Evolutionary conservation across 2,113 vertebrate species (phyloP), one percentile per base, ranked within the genome.

Genomic region (Cynopterus brachyotis): DNA sequence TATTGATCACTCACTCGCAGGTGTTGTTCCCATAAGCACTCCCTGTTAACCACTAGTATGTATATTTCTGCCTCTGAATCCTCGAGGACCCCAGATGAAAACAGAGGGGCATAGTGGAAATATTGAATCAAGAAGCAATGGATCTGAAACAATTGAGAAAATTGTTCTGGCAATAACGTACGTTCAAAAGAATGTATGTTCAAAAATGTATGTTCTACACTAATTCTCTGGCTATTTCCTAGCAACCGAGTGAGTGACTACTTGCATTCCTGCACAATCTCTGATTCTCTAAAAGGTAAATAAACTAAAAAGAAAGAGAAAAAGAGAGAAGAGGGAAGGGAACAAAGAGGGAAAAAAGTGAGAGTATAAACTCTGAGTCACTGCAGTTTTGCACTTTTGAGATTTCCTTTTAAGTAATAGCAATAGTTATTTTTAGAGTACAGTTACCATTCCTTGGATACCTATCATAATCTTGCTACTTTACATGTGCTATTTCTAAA

Each of bases 371-470:
- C 24, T 42, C 32, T 0, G 10, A 55, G 10, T 91, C 26, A 55
- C 20, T 66, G 35, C 22, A 87, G 19, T 55, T 79, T 84, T 20
- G 53, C 4, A 57, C 60, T 67, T 78, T 79, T 17, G 15, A 88
- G 17, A 81, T 32, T 35, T 79, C 40, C 80, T 93, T 92, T 73
- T 32, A 89, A 85, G 69, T 64, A 35, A 84, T 53, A 62, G 35
- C 67, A 88, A 70, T 20, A 32, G 89, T 45, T 94, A 83, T 89
- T 93, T 97, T 97, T 91, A 94, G 59, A 80, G 78, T 73, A 59
- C 69, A 73, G 67, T 91, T 91, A 64, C 67, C 64, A 55, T 70
- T 84, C 47, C 50, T 30, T 76, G 93, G 55, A 17, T 69, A 17
- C 45, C 73, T 70, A 16, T 73, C 6, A 50, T 35, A 32, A 57